Base-by-base conservation (phyloP, 2,113 vertebrate genomes). In the Tachysurus fulvidraco region DNA sequence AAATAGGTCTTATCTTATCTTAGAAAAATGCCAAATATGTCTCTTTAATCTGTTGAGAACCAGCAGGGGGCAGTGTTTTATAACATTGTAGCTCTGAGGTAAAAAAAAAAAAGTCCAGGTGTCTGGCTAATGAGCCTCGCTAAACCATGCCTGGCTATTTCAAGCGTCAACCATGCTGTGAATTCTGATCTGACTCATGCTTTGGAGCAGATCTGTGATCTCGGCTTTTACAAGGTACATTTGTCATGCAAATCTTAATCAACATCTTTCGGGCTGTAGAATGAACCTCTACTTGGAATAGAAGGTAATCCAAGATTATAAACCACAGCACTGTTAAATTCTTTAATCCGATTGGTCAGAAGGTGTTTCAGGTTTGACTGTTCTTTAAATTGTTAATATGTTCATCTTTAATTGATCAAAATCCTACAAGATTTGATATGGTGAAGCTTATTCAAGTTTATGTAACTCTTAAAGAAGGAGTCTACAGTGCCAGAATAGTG, bases 41-140 rank as follows among this genome's bases (percentile, higher is more conserved):
- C 13, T 17, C 36, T 64, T 74, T 46, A 81, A 54, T 55, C 52
- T n/a, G n/a, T 12, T 77, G 16, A 80, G 8, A 71, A 46, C 65
- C 94, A 94, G 92, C 88, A 91, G 94, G 92, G 92, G 94, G 93
- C 94, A 94, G 90, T 92, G 88, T 93, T 91, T 91, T 78, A 86
- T 85, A 86, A 84, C 41, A 79, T 86, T 89, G 78, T 59, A 36
- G 57, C 52, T 81, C 65, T 82, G 28, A 57, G 55, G 76, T 36
- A 44, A 41, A 30, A 25, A 69, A 50, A 50, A 74, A 62, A 16
- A 44, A 74, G 84, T 86, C 64, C 55, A 60, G 19, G 55, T 81
- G 55, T 81, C 55, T 60, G 25, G 5, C 71, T 81, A 77, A 79
- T 83, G 65, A 86, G 55, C 3, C 41, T 79, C 23, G 23, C 52